Evolutionary conservation across 2,797 vertebrate genomes (phyloP).

Genomic region (Choloepus didactylus): DNA sequence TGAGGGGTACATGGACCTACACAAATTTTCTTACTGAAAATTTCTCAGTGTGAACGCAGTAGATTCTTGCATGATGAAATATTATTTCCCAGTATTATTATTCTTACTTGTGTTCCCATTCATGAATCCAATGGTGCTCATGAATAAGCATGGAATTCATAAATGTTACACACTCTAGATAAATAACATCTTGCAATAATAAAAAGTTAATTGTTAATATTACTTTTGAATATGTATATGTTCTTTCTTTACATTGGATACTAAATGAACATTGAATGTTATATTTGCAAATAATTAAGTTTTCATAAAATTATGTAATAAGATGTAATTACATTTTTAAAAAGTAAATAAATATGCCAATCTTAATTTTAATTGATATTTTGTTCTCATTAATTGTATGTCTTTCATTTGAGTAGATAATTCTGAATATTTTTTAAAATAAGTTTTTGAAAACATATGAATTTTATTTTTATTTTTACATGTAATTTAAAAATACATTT

Average conservation of each 20-base stretch:
- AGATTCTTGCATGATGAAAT: background rate
- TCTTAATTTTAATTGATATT: background rate
- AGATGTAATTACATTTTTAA: slow-evolving; percentile 34
- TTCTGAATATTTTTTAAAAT: background rate
- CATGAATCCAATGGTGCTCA: background rate
- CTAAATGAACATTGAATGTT: slow-evolving; percentile 32
- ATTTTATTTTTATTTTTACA: slow-evolving; percentile 11
- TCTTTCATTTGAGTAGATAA: background rate
- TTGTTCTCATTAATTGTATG: background rate
- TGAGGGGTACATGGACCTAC: background rate
- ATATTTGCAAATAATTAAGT: slow-evolving; percentile 33
- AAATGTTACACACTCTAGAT: background rate
- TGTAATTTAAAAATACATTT: background rate
- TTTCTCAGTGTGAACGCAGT: slow-evolving; percentile 20
- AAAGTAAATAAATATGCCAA: background rate
- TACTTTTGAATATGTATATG: background rate
- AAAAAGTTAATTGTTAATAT: background rate
- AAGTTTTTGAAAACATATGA: background rate
- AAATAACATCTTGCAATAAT: slow-evolving; percentile 22
- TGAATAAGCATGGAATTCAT: slow-evolving; percentile 8
- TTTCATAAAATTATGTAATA: slow-evolving; percentile 35
- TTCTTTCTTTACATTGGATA: slow-evolving; percentile 27
- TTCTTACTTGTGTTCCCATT: background rate
- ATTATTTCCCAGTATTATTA: background rate
- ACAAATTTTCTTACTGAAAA: slow-evolving; percentile 8